These are phyloP conservation scores for Romanogobio albipinnatus DNA, from an alignment of 2,113 vertebrate genomes.

Conservation along the genomic window DNA sequence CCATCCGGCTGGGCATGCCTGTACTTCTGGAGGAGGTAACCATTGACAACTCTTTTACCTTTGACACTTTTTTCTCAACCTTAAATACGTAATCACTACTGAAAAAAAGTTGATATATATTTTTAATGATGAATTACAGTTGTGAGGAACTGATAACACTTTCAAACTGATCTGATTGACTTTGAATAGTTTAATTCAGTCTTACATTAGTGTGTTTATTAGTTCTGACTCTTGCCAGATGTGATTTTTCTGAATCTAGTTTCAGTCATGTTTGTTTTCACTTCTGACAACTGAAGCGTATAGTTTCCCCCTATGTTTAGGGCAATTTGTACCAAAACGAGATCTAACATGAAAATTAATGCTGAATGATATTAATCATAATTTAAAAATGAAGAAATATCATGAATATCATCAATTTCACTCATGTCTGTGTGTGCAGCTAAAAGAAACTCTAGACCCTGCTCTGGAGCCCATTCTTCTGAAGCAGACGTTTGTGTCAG, in stretches of 20 bases:
- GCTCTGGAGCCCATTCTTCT: conserved; percentile 84
- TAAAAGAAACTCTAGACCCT: conserved; percentile 84
- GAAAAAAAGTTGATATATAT: background rate
- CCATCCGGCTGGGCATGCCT: conserved; percentile 80
- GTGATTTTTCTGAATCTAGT: conserved; percentile 18
- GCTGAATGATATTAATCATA: background rate
- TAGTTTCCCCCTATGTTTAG: conserved; percentile 14
- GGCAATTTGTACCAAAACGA: background rate
- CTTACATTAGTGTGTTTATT: background rate
- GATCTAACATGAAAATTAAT: background rate
- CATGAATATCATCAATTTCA: background rate
- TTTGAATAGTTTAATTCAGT: conserved; percentile 17
- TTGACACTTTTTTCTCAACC: background rate
- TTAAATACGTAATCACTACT: background rate
- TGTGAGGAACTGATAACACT: background rate
- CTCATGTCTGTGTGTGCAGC: conserved; percentile 65
- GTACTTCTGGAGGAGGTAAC: conserved; percentile 83
- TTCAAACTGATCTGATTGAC: background rate
- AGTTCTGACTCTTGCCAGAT: conserved; percentile 20
- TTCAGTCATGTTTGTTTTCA: conserved; percentile 26
- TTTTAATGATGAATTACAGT: background rate
- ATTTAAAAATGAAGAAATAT: background rate
- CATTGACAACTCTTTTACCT: background rate
- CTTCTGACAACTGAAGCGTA: background rate
- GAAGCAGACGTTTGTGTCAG: conserved; percentile 84